These are phyloP conservation scores for Mythimna albipuncta DNA, from an alignment of 2,888 invertebrate species.

Conservation along the genomic window DNA sequence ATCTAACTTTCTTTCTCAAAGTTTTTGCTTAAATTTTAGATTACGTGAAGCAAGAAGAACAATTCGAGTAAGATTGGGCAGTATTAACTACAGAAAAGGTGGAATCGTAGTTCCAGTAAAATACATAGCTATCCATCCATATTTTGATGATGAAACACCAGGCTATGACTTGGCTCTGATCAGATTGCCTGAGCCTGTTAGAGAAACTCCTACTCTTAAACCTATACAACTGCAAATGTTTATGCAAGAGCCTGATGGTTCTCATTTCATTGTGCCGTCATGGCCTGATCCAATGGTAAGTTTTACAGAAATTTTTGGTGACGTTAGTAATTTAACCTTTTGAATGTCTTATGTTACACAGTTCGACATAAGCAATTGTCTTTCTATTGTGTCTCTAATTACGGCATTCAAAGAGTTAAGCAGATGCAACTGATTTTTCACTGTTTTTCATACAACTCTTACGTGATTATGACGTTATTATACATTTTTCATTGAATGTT, in stretches of 20 bases:
- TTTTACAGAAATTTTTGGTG: not conserved
- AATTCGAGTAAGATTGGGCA: slow-evolving; percentile 80
- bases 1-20: not conserved
- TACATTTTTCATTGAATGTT: too few relatives aligned
- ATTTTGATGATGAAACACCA: slow-evolving; percentile 78
- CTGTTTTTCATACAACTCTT: too few relatives aligned
- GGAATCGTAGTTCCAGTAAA: slow-evolving; percentile 77
- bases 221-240: slow-evolving; percentile 74
- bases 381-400: too few relatives aligned
- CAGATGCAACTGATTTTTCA: too few relatives aligned
- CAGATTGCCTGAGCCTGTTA: slow-evolving; percentile 70
- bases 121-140: slow-evolving; percentile 79
- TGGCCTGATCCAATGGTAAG: slow-evolving; percentile 75
- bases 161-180: slow-evolving; percentile 81
- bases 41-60: slow-evolving; percentile 73
- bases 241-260: slow-evolving; percentile 65
- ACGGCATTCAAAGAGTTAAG: too few relatives aligned
- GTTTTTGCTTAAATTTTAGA: slow-evolving; percentile 62
- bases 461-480: too few relatives aligned
- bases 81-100: slow-evolving; percentile 81
- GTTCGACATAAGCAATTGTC: too few relatives aligned
- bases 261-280: slow-evolving; percentile 81
- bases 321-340: too few relatives aligned
- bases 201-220: slow-evolving; percentile 68
- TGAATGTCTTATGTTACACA: too few relatives aligned